Evolutionary conservation across 2,888 invertebrate genomes (phyloP), one percentile per base, ranked within the genome.

Genomic region (Polydrusus pterygomalis): DNA sequence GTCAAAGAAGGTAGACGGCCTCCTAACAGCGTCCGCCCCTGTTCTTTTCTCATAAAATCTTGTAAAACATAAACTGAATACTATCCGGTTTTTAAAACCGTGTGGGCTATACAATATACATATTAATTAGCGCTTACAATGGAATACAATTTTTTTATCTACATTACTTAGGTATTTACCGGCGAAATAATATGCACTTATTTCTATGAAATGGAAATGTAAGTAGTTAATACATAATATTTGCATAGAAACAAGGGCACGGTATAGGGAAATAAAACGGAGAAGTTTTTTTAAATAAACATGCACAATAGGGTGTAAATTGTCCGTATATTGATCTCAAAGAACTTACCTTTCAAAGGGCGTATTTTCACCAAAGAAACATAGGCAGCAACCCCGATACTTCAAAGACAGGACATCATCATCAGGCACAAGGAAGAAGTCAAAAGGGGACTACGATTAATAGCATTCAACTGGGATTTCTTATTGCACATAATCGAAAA

Each of bases 1-100:
- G 75, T 15, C 45, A 60, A 65, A 70, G 60, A 80, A 75, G 78
- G 79, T 75, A 79, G 72, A 51, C 70, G 78, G 78, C 77, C 78
- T 74, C 45, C 34, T 17, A 60, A 30, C 58, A 17, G 40, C 45
- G 38, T 11, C 64, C 65, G 56, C 60, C 43, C 47, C 67, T 56
- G 56, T 58, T 51, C 13, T 70, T 30, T 70, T 17, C n/a, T 13
- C 20, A 60, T 34, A 34, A 56, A 56, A 56, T 34, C 18, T 30
- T 47, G 58, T 34, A 56, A 56, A 56, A 56, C 34, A 30, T 54
- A 30, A 34, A 34, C 56, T n/a, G 34, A 56, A 56, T 56, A 56
- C 34, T 30, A 56, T 56, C 25, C 25, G 49, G 38, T 64, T 64
- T 71, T 71, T 43, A 71, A 64, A 25, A 70, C 49, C 34, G 25